Conservation (phyloP, 2,797 vertebrate genomes). For the Macropodus opercularis region DNA sequence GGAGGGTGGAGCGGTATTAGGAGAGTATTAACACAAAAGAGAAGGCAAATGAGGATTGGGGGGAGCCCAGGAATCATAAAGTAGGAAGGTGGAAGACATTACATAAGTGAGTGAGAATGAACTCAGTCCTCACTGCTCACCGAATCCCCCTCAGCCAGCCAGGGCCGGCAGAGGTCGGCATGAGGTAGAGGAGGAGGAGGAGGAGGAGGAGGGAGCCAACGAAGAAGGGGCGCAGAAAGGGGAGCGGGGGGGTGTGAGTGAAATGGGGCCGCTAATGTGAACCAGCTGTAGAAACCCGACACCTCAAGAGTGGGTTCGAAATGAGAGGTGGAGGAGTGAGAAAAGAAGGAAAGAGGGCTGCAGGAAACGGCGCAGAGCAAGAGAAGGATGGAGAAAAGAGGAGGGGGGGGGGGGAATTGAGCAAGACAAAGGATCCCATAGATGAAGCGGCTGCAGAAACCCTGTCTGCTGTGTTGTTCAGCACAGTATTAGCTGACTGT, state of each 20-base stretch:
- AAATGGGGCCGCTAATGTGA: constrained; percentile 81
- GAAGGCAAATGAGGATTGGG: constrained; percentile 7
- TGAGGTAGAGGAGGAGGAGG: constrained; percentile 60
- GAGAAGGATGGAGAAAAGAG: constrained; percentile 57
- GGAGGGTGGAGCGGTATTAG: constrained; percentile 41
- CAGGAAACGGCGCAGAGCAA: constrained; percentile 59
- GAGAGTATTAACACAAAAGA: constrained; percentile 34
- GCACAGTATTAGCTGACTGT: constrained; percentile 47
- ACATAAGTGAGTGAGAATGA: constrained; percentile 59
- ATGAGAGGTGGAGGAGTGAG: constrained; percentile 72
- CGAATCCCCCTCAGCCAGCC: constrained; percentile 58
- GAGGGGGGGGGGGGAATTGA: constrained; percentile 49
- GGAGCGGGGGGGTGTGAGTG: constrained; percentile 32
- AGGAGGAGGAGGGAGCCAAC: constrained; percentile 32
- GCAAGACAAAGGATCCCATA: constrained; percentile 79
- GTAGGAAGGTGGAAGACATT: constrained; percentile 40
- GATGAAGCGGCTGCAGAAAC: constrained; percentile 65
- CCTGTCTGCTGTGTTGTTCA: constrained; percentile 34
- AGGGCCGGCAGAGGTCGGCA: constrained; percentile 73
- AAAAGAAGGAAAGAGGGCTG: constrained; percentile 59
- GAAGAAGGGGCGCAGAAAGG: constrained; percentile 35
- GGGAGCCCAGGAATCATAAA: constrained; percentile 36
- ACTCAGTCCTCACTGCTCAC: constrained; percentile 36
- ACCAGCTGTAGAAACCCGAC: constrained; percentile 88
- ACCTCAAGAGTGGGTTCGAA: constrained; percentile 73